These are phyloP conservation scores for Hypothenemus hampei DNA, from an alignment of 1,140 invertebrate species.

Conservation along the genomic window DNA sequence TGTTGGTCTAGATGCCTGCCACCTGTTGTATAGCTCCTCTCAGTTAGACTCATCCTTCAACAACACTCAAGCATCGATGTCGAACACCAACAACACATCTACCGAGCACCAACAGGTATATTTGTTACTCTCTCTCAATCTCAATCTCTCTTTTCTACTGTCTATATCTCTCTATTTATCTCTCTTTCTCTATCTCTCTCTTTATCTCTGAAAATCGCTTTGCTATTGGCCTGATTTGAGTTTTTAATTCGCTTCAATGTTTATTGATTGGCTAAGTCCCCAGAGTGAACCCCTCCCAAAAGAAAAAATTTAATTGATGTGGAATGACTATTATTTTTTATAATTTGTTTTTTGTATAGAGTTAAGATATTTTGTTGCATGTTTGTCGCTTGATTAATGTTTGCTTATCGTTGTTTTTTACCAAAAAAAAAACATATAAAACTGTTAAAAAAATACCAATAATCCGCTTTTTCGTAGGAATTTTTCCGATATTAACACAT, in stretches of 20 bases:
- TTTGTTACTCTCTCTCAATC: conserved; percentile 38
- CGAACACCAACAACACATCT: conserved; percentile 45
- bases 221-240: too few relatives aligned
- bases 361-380: too few relatives aligned
- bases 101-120: conserved; percentile 48
- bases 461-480: conserved; percentile 1
- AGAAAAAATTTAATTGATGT: too few relatives aligned
- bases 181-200: conserved; percentile 3
- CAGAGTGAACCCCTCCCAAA: too few relatives aligned
- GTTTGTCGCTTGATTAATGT: too few relatives aligned
- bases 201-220: neutral
- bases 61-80: conserved; percentile 43
- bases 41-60: conserved; percentile 59
- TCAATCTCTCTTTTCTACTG: conserved; percentile 31
- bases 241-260: too few relatives aligned
- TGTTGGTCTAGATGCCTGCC: conserved; percentile 62
- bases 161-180: conserved; percentile 6
- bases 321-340: too few relatives aligned
- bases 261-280: too few relatives aligned
- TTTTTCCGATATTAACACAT: conserved; percentile 1
- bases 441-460: conserved; percentile 12
- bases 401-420: neutral
- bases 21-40: conserved; percentile 52
- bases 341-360: too few relatives aligned
- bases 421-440: conserved; percentile 16